These are phyloP conservation scores for Perizoma flavofasciatum DNA, from an alignment of 2,888 invertebrate species.

Conservation along the genomic window DNA sequence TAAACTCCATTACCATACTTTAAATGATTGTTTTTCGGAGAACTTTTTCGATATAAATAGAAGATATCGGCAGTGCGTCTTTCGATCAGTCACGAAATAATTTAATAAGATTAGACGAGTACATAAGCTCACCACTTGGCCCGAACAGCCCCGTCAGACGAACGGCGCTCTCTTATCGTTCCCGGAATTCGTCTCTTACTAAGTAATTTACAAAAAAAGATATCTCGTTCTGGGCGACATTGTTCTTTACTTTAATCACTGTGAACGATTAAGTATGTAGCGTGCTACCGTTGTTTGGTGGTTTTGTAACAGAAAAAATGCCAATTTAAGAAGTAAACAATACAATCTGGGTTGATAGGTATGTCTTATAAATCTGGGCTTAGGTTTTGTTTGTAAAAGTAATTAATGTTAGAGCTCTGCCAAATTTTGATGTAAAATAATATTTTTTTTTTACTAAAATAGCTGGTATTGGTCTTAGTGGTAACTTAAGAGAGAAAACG, in stretches of 20 bases:
- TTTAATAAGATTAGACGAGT: too few relatives aligned
- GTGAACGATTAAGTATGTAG: constrained; percentile 66
- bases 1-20: too few relatives aligned
- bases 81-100: too few relatives aligned
- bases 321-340: constrained; percentile 5
- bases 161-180: constrained; percentile 73
- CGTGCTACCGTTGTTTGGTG: constrained; percentile 38
- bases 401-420: too few relatives aligned
- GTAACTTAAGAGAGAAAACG: too few relatives aligned
- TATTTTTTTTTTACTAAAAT: too few relatives aligned
- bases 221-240: constrained; percentile 64
- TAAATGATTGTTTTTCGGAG: too few relatives aligned
- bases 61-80: too few relatives aligned
- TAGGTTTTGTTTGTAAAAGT: background rate
- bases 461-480: too few relatives aligned
- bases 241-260: constrained; percentile 75
- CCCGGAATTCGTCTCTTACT: constrained; percentile 75
- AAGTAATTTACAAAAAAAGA: constrained; percentile 76
- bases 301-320: constrained; percentile 8
- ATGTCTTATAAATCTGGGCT: too few relatives aligned
- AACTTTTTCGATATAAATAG: too few relatives aligned
- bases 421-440: too few relatives aligned
- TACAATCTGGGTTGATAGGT: background rate
- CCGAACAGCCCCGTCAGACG: constrained; percentile 54
- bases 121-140: constrained; percentile 38